Base-by-base conservation (phyloP, 2,888 invertebrate genomes). In the Caradrina kadenii region DNA sequence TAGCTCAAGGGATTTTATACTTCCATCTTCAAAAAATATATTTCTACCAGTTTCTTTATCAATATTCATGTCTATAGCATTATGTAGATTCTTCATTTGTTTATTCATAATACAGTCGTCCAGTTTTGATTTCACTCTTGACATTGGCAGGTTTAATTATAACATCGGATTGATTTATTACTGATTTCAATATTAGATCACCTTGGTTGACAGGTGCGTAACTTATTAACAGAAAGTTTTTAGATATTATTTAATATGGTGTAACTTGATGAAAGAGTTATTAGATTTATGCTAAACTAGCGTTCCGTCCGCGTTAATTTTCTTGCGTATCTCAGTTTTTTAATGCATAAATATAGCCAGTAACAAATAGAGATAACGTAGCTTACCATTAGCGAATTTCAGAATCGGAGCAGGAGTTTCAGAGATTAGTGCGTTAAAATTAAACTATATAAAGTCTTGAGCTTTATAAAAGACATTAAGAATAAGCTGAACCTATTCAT, bases 221-320 rank as follows among this genome's bases (percentile, higher is more conserved):
- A 80, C 26, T 75, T 79, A 79, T 73, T 53, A n/a, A 21, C 26
- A 73, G 74, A 79, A 63, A 79, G 52, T 78, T 71, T 35, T 49
- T 13, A 22, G 7, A 39, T 50, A n/a, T 50, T 62, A 73, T 60
- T 21, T 15, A 52, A 55, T 50, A 48, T 60, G 54, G n/a, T 45
- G 31, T 60, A 68, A 68, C 45, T 52, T 60, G 45, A 60, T 68
- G 52, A 55, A 39, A 74, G 8, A 52, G 7, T 17, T 35, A 15
- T 21, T 55, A 5, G 53, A 56, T 54, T 48, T 21, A 49, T 53
- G 48, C 11, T 21, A 22, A 63, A 56, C 49, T 42, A 50, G 35
- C 35, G 35, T 8, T 35, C 8, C 35, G 8, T 35, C 35, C 7
- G 8, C 35, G 8, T 35, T 7, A 31, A 7, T 31, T 31, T 31